These are phyloP conservation scores for Yoshiicerus persimilis DNA, from an alignment of 1,140 invertebrate species.

Conservation along the genomic window DNA sequence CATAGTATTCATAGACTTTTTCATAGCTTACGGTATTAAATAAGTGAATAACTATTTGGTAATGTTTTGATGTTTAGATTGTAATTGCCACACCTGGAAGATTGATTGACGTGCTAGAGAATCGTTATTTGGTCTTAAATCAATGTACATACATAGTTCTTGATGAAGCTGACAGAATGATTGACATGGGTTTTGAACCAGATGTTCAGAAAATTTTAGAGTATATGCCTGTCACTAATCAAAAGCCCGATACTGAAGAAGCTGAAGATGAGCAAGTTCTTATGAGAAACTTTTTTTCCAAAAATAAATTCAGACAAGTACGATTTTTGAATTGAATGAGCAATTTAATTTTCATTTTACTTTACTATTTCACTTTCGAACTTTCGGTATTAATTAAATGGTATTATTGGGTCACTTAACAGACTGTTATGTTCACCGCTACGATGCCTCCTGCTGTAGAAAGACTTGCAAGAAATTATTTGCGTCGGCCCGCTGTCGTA, in stretches of 20 bases:
- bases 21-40: too few relatives aligned
- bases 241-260: constrained; percentile 97
- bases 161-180: constrained; percentile 97
- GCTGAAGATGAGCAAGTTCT: constrained; percentile 93
- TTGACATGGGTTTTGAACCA: constrained; percentile 65
- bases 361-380: too few relatives aligned
- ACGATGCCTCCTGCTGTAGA: constrained; percentile 99
- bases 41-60: too few relatives aligned
- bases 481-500: constrained; percentile 93
- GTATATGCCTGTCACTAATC: constrained; percentile 97
- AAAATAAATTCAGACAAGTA: constrained; percentile 93
- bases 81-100: constrained; percentile 99
- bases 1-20: background rate
- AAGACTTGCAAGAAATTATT: constrained; percentile 88
- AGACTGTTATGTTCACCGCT: constrained; percentile 99
- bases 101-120: constrained; percentile 98
- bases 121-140: constrained; percentile 93
- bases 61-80: constrained; percentile 64
- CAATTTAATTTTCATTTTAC: too few relatives aligned
- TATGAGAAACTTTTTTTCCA: constrained; percentile 92
- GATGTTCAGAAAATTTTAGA: constrained; percentile 98
- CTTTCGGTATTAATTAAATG: too few relatives aligned
- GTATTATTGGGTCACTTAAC: constrained; percentile 49
- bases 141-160: constrained; percentile 94
- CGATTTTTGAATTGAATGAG: too few relatives aligned